Percentiles rank a stretch among this genome's conserved stretches.
Evolutionary conservation across 2,113 vertebrate species (phyloP).

Genomic region (Zosterops lateralis): DNA sequence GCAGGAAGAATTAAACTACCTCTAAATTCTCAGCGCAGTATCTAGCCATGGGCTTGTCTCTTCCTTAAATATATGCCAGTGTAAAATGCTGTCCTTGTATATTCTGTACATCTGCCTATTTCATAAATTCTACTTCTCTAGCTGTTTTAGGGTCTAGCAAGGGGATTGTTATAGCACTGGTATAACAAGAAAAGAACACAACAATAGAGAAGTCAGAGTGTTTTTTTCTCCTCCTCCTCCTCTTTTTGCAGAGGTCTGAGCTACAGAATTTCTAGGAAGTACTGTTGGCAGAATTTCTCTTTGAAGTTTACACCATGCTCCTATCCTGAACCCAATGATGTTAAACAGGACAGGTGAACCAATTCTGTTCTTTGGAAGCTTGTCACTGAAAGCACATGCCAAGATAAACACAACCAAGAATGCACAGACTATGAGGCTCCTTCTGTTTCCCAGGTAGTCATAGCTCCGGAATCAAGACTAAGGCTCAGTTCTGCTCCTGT

Average conservation of each 20-base stretch:
- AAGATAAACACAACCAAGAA: not conserved
- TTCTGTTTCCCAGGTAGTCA: not conserved
- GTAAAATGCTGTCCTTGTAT: not conserved
- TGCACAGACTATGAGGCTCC: not conserved
- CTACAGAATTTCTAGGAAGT: not conserved
- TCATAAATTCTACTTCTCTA: not conserved
- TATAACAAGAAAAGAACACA: not conserved
- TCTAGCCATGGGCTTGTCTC: not conserved
- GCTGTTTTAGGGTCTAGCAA: not conserved
- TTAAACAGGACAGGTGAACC: conserved; percentile 1
- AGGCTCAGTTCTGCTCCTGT: not conserved
- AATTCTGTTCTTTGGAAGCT: not conserved
- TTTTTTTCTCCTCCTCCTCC: not conserved
- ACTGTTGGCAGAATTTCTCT: not conserved
- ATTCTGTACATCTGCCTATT: not conserved
- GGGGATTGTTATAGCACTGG: not conserved
- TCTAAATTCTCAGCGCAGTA: not conserved
- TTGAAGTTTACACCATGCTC: not conserved
- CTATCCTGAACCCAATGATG: not conserved
- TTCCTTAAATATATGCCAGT: not conserved
- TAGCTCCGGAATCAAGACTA: not conserved
- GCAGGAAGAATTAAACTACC: not conserved
- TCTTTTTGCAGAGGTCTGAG: not conserved
- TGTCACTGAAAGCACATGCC: not conserved
- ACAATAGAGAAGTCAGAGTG: not conserved